Evolutionary conservation across 2,113 vertebrate genomes (phyloP).

Genomic region (Eolophus roseicapilla): DNA sequence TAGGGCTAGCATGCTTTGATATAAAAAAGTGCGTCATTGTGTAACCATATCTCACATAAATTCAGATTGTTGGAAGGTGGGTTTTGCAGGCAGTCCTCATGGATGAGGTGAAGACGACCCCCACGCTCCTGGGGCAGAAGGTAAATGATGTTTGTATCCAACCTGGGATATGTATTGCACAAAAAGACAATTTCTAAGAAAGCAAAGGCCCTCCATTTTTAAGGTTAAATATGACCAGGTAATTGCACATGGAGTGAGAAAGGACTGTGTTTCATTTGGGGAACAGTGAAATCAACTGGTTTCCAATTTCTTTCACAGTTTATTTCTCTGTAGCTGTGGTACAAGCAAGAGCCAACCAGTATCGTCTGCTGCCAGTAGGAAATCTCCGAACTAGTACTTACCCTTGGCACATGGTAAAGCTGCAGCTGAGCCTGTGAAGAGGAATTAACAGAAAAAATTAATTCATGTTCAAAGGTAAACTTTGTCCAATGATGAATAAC

Average conservation of each 20-base stretch:
- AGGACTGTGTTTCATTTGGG: background rate
- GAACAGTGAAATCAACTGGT: background rate
- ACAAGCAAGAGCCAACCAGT: background rate
- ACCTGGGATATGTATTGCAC: background rate
- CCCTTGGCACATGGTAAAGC: background rate
- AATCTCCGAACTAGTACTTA: background rate
- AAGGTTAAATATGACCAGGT: background rate
- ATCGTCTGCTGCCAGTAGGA: background rate
- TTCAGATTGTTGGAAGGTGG: background rate
- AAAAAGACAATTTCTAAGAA: background rate
- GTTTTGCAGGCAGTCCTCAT: background rate
- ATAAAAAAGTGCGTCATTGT: background rate
- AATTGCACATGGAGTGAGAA: background rate
- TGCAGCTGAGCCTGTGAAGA: background rate
- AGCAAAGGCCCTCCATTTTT: background rate
- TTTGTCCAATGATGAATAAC: background rate
- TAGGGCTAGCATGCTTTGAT: background rate
- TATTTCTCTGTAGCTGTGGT: conserved; percentile 26
- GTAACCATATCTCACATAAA: background rate
- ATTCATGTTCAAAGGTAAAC: conserved; percentile 27
- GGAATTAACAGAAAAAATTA: background rate
- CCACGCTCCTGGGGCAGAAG: background rate
- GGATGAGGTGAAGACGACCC: background rate
- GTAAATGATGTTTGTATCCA: background rate
- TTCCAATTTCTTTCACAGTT: conserved; percentile 6